Evolutionary conservation across 2,888 invertebrate genomes (phyloP), one percentile per base, ranked within the genome.

Genomic region (Resseliella maxima): DNA sequence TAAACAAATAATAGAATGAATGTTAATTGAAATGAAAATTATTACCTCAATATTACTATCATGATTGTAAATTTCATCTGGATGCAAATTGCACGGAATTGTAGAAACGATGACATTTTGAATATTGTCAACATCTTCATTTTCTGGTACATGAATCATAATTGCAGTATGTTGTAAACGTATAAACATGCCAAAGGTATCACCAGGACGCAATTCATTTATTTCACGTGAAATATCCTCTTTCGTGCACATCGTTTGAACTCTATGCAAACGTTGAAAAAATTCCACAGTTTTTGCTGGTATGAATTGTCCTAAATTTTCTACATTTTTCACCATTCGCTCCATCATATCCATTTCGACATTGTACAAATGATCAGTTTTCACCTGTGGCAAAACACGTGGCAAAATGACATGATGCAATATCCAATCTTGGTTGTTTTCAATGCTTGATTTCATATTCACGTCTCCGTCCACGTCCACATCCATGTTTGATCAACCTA

Each of bases 111-210:
- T 27, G 27, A 31, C 64, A 64, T 64, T 64, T 64, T 64, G 64
- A 3, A 27, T 27, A 27, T 27, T 31, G 24, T 64, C 27, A 27
- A 50, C 24, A 24, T n/a, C 12, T 6, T 59, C 27, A 59, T n/a
- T 59, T 18, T n/a, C 5, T 24, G 81, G 81, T 24, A 81, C 36
- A 36, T 81, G 36, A 81, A 81, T 81, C 81, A 81, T 81, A 10
- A 81, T 8, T 1, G 5, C 36, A 18, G 35, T 36, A 18, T 81
- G 15, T 36, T 81, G 35, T 3, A n/a, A 21, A 5, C n/a, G 15
- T 3, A 81, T 21, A 18, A 81, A 36, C 81, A 81, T 81, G 0
- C 36, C 18, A 81, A 81, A 81, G 35, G 81, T 81, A 36, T 81
- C 35, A 15, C 81, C 81, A 1, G 81, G 81, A 0, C 15, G 18